These are phyloP conservation scores for Hyperoodon ampullatus DNA, from an alignment of 2,113 vertebrate genomes.

Conservation along the genomic window DNA sequence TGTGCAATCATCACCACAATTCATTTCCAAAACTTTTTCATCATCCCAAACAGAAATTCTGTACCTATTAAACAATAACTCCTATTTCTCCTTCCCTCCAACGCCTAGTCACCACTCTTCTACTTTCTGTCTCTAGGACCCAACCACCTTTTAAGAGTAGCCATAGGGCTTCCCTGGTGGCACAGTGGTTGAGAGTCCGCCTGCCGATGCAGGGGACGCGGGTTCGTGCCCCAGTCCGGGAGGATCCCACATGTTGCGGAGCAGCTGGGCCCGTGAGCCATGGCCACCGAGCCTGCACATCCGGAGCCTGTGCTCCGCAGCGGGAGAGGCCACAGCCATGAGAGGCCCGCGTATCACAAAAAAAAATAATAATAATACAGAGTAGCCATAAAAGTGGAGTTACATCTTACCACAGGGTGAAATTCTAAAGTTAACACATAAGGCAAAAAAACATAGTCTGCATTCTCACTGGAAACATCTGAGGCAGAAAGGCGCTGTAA, in stretches of 20 bases:
- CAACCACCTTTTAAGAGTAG: neutral
- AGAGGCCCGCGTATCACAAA: no score
- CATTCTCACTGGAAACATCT: neutral
- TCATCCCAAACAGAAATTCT: neutral
- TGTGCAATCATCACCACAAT: neutral
- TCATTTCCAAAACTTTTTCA: neutral
- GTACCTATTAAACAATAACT: neutral
- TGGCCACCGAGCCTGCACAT: no score
- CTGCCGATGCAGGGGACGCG: no score
- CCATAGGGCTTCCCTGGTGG: neutral
- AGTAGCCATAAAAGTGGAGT: neutral
- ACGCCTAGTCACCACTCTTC: neutral
- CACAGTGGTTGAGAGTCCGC: no score
- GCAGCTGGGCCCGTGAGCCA: no score
- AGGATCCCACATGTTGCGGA: no score
- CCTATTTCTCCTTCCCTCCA: neutral
- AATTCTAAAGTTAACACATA: neutral
- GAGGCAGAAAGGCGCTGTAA: neutral
- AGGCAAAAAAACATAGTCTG: neutral
- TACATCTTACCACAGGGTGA: neutral
- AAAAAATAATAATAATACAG: neutral
- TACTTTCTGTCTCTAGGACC: neutral
- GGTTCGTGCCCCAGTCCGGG: no score
- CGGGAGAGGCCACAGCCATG: no score
- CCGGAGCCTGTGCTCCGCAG: no score